Base-by-base conservation (phyloP, 1,140 invertebrate species). In the Nomia melanderi region DNA sequence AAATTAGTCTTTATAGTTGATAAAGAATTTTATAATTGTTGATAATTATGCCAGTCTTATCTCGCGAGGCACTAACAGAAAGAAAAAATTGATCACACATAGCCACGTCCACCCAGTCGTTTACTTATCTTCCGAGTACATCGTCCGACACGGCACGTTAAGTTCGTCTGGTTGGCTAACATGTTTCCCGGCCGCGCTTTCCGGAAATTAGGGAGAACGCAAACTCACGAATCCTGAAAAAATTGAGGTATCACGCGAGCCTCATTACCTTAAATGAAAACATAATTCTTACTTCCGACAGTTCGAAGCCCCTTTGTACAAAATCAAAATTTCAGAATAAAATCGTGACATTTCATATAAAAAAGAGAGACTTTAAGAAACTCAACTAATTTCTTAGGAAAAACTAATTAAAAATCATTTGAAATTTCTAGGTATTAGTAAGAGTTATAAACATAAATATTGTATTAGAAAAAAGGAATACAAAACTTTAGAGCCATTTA, bases 91-190 rank as follows among this genome's bases (percentile, higher is more conserved):
- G 14, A 63, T 44, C 25, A 2, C 20, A 29, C 47, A 8, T 50
- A 50, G 47, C 47, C 47, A n/a, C 25, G 72, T 67, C 56, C 53
- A 23, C 23, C 41, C 53, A 75, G 66, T 57, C 56, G 63, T 66
- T 67, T 57, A 44, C 36, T 36, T 75, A 75, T 75, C 72, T 67
- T 14, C n/a, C 53, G 9, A 23, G 53, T 47, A 47, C 44, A 75
- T 75, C 72, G 63, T 67, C 47, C 72, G 72, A 75, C 39, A 75
- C 72, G 72, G 27, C 53, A 47, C 72, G 63, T 57, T 75, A 44
- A 36, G 41, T 62, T 59, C 50, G 23, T 62, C 27, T n/a, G 11
- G 31, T 27, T 31, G 63, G 25, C 23, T 41, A 50, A 50, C 47
- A 50, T 7, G 56, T 69, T 79, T 79, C 23, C 57, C 41, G 23